Evolutionary conservation across 2,797 vertebrate genomes (phyloP).

Genomic region (Masticophis lateralis): DNA sequence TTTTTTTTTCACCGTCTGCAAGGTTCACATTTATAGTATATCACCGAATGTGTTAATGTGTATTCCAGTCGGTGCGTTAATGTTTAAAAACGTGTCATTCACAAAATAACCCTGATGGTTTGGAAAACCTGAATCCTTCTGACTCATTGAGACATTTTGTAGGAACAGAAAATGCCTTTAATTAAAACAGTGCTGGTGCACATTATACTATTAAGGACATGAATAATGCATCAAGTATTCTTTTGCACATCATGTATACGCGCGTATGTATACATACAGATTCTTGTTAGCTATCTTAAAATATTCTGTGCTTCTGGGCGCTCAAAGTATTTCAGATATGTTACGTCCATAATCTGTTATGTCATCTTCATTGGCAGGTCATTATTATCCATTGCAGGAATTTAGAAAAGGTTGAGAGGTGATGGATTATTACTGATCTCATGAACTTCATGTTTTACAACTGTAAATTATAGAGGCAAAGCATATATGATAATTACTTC

Average conservation of each 20-base stretch:
- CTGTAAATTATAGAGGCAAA: background rate
- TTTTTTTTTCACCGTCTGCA: slow-evolving; percentile 73
- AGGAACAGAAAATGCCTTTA: slow-evolving; percentile 50
- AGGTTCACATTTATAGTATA: slow-evolving; percentile 75
- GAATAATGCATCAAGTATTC: slow-evolving; percentile 28
- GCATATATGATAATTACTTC: background rate
- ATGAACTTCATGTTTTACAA: background rate
- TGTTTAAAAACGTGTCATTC: slow-evolving; percentile 81
- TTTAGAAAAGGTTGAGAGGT: background rate
- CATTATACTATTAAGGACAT: slow-evolving; percentile 29
- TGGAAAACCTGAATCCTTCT: slow-evolving; percentile 62
- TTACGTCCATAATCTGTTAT: background rate
- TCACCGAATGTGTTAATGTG: slow-evolving; percentile 79
- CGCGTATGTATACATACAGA: background rate
- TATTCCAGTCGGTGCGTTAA: slow-evolving; percentile 79
- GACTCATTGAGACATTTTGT: slow-evolving; percentile 50
- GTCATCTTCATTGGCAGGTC: background rate
- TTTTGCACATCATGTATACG: background rate
- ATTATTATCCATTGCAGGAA: background rate
- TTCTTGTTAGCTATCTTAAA: slow-evolving; percentile 24
- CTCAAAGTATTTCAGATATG: background rate
- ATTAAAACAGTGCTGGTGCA: slow-evolving; percentile 46
- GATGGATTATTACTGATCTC: background rate
- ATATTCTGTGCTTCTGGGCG: background rate
- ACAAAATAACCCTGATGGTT: slow-evolving; percentile 78